Evolutionary conservation across 2,888 invertebrate species (phyloP).

Genomic region (Drosophila buzzatii): DNA sequence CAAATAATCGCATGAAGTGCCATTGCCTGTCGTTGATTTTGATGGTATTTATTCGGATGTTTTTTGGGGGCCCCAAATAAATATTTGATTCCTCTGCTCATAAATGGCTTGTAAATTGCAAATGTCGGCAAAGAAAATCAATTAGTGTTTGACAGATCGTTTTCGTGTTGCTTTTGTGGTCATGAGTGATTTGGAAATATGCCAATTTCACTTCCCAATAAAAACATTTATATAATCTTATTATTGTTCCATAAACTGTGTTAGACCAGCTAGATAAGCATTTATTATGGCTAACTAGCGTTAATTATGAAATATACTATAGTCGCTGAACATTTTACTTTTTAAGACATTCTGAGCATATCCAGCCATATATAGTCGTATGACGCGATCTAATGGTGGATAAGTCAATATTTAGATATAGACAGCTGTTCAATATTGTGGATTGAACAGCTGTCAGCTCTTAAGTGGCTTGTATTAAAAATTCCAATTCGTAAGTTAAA

Average conservation of each 20-base stretch:
- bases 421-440: too few relatives aligned
- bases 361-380: neutral
- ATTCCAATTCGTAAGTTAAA: neutral
- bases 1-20: slow-evolving; percentile 42
- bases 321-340: neutral
- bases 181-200: neutral
- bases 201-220: slow-evolving; percentile 7
- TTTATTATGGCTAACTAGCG: neutral
- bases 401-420: neutral
- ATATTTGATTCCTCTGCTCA: slow-evolving; percentile 17
- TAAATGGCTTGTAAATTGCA: slow-evolving; percentile 21
- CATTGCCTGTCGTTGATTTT: slow-evolving; percentile 60
- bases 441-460: neutral
- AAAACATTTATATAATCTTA: neutral
- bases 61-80: slow-evolving; percentile 13
- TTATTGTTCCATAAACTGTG: neutral
- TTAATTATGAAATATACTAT: neutral
- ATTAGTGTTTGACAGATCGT: slow-evolving; percentile 28
- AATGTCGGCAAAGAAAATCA: slow-evolving; percentile 7
- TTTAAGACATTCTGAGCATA: neutral
- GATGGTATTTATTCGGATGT: slow-evolving; percentile 53
- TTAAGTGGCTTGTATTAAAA: neutral
- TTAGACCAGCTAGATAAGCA: slow-evolving; percentile 6
- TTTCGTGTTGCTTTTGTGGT: neutral
- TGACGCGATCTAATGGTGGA: neutral